Evolutionary conservation across 2,113 vertebrate genomes (phyloP), one percentile per base, ranked within the genome.

Genomic region (Forbesichthys papilliferus): DNA sequence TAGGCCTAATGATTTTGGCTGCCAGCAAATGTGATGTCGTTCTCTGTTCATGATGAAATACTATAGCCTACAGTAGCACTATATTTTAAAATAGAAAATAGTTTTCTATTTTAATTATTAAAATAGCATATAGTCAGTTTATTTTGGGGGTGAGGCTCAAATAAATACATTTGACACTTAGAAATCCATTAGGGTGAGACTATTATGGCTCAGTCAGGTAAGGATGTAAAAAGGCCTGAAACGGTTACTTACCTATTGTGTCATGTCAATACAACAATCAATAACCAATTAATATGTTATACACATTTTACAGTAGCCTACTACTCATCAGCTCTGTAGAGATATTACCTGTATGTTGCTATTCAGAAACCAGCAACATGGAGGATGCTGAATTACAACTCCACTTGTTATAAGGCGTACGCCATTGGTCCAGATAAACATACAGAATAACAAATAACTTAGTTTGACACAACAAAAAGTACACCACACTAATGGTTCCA

Each of bases 401-500:
- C 20, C 20, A 18, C 36, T 12, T 47, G 1, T 36, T 52, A 49
- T 58, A 68, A 64, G 46, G 33, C 61, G 14, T 0, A 0, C 16
- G 16, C 16, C 16, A 84, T 82, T 69, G 64, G 60, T 74, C 18
- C 59, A 61, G 10, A 69, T 83, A 11, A 16, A 60, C 18, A 10
- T 57, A n/a, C 20, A 20, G 20, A 20, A 20, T 8, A 68, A 62
- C 4, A 1, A 63, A 60, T 65, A 70, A 46, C 78, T 52, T 20
- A 53, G 9, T 51, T 83, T 68, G 68, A 77, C 68, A 77, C 78
- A 48, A 87, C 20, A 20, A 20, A 20, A 20, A 20, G 20, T 20
- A 20, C 20, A 20, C 20, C 20, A 20, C 20, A 20, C 20, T 20
- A 79, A 80, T 82, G 79, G 78, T 74, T 73, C 85, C 83, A 74